phyloP scores from a whole-genome alignment of 2,888 invertebrate genomes.

The Campaea margaritaria region DNA sequence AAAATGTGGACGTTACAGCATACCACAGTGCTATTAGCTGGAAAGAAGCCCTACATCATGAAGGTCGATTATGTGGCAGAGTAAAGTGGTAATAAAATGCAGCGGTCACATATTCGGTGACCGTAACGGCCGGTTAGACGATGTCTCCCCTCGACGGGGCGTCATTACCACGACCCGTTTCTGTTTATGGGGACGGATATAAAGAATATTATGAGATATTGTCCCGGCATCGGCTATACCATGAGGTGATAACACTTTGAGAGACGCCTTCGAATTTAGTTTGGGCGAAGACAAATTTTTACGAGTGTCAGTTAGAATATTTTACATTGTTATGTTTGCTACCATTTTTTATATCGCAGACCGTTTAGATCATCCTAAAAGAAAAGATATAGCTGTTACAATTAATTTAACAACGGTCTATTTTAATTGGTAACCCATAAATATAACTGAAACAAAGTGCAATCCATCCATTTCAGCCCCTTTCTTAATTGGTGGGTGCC shows the following conservation, averaged over 20 bases:
- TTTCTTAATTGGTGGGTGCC: slow-evolving; percentile 43
- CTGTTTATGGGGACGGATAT: slow-evolving; percentile 82
- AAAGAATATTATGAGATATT: slow-evolving; percentile 85
- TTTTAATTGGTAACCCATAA: slow-evolving; percentile 3
- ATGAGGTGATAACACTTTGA: slow-evolving; percentile 79
- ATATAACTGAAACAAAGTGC: slow-evolving; percentile 24
- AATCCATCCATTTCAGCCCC: slow-evolving; percentile 38
- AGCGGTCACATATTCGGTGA: slow-evolving; percentile 84
- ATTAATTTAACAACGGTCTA: background rate
- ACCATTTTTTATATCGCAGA: slow-evolving; percentile 2
- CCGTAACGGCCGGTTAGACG: slow-evolving; percentile 81
- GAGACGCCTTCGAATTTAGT: slow-evolving; percentile 69
- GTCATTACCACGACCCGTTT: slow-evolving; percentile 82
- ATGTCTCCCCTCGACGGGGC: slow-evolving; percentile 74
- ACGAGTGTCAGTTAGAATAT: slow-evolving; percentile 49
- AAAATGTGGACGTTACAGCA: slow-evolving; percentile 41
- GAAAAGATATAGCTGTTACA: background rate
- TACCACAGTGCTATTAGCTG: slow-evolving; percentile 72
- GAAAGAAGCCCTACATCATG: slow-evolving; percentile 80
- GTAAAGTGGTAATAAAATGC: slow-evolving; percentile 85
- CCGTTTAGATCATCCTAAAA: background rate
- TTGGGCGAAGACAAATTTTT: slow-evolving; percentile 68
- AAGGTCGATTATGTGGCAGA: slow-evolving; percentile 84
- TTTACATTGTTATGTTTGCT: slow-evolving; percentile 41
- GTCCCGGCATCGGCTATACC: slow-evolving; percentile 75